Base-by-base conservation (phyloP, 2,113 vertebrate genomes). In the Pangasianodon hypophthalmus region DNA sequence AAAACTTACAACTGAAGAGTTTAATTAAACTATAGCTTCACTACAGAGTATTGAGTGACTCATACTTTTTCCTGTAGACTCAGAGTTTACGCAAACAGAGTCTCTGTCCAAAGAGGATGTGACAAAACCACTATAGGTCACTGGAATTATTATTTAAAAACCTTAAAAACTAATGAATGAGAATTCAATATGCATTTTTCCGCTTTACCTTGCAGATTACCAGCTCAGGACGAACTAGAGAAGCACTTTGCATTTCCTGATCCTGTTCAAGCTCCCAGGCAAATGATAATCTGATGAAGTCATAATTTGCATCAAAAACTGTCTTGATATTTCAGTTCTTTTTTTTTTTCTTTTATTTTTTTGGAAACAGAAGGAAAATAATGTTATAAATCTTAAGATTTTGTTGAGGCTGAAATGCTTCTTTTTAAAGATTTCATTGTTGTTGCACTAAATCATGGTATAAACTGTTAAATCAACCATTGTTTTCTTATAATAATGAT, bases 201-300 rank as follows among this genome's bases (percentile, higher is more conserved):
- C 46, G 19, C 19, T 58, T 84, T 62, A 62, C 37, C 6, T 84
- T 62, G 18, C 90, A 96, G 96, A 97, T 95, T 96, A 97, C 92
- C 96, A 97, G 87, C 93, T 97, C 88, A 93, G 96, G 92, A 96
- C 95, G 18, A 90, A 85, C 60, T 91, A 69, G 77, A 58, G 67
- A 80, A 37, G 60, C 41, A 60, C 52, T 50, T 62, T 56, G 32
- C 71, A 81, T 54, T 86, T 69, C 73, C 71, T 50, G 67, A 62
- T n/a, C 19, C 37, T 75, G 64, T 32, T 88, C 21, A 86, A 50
- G 3, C 6, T 69, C 7, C 44, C n/a, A 67, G 32, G 41, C 58
- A 32, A 56, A 54, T 32, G 2, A 58, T 41, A 14, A 58, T 81
- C 3, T 48, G 44, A 79, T 85, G 52, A 69, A 48, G 67, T 75